Evolutionary conservation across 2,113 vertebrate species (phyloP).

Genomic region (Ceyx melanurus): DNA sequence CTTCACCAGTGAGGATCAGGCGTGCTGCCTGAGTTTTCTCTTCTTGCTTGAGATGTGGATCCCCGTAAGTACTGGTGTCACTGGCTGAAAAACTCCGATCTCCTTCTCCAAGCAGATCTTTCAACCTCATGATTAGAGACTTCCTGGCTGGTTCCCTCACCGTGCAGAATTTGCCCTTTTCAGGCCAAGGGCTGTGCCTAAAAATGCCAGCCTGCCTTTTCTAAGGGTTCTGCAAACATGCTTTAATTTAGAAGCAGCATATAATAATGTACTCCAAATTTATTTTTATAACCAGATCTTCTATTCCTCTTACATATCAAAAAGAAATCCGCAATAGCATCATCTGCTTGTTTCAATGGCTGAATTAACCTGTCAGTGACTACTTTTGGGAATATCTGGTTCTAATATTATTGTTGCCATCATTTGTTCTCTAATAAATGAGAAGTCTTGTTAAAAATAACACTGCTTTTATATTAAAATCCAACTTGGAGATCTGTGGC

Average conservation of each 20-base stretch:
- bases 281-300: background rate
- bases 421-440: conserved; percentile 5
- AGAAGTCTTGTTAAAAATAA: background rate
- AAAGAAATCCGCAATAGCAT: background rate
- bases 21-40: background rate
- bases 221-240: background rate
- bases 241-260: background rate
- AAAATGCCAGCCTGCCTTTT: conserved; percentile 5
- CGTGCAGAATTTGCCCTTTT: background rate
- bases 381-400: background rate
- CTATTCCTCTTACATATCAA: background rate
- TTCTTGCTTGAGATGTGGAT: background rate
- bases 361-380: background rate
- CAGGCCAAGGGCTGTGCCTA: background rate
- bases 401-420: background rate
- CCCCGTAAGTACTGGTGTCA: background rate
- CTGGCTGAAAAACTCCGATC: background rate
- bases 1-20: background rate
- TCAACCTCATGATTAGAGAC: background rate
- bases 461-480: background rate
- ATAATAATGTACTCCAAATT: background rate
- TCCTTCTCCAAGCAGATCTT: background rate
- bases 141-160: background rate
- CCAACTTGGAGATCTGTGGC: background rate
- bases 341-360: background rate